Evolutionary conservation across 2,888 invertebrate genomes (phyloP).

Genomic region (Pyrrhia umbra): DNA sequence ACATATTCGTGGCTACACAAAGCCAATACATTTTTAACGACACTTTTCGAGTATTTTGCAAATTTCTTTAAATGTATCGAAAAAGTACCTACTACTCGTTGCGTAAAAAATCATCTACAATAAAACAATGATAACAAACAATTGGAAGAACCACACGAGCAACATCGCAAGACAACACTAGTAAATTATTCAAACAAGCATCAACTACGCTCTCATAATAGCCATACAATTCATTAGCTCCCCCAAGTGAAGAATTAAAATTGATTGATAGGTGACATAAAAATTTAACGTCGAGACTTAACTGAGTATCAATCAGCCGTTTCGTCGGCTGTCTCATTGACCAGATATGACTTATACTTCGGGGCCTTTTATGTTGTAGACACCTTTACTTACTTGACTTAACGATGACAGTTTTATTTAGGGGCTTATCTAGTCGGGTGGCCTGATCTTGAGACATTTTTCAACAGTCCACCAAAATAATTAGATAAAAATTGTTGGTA

Average conservation of each 20-base stretch:
- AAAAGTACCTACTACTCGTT: too few relatives aligned
- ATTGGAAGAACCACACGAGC: not conserved
- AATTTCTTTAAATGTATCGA: too few relatives aligned
- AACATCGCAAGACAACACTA: not conserved
- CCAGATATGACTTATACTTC: conserved; percentile 70
- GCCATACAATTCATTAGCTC: conserved; percentile 60
- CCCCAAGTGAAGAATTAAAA: conserved; percentile 77
- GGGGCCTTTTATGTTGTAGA: conserved; percentile 75
- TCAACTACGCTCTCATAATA: conserved; percentile 31
- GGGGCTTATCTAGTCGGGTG: conserved; percentile 57
- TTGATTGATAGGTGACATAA: conserved; percentile 88
- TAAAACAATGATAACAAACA: not conserved
- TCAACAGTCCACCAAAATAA: conserved; percentile 33
- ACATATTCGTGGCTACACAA: not conserved
- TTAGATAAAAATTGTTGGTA: conserved; percentile 16
- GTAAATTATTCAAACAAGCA: conserved; percentile 29
- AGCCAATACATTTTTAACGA: not conserved
- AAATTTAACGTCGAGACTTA: conserved; percentile 80
- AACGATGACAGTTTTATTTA: conserved; percentile 67
- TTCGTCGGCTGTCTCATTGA: conserved; percentile 58
- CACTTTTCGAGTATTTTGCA: not conserved
- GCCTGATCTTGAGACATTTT: conserved; percentile 42
- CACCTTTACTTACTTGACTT: conserved; percentile 67
- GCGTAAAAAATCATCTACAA: not conserved
- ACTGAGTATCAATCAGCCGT: conserved; percentile 81